Conservation (phyloP, 2,888 invertebrate genomes). For the Subacronicta megacephala region DNA sequence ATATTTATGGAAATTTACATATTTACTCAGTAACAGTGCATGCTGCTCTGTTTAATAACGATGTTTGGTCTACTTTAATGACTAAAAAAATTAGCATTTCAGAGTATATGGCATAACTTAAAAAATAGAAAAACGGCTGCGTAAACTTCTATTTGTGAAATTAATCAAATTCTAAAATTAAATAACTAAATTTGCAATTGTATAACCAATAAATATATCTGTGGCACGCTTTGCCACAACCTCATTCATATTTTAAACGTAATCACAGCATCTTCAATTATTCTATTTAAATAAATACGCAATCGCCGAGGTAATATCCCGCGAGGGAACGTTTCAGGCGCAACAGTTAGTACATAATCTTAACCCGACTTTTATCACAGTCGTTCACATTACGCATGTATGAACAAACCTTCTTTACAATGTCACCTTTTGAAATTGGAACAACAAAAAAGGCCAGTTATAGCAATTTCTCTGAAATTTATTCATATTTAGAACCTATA, state of each 20-base stretch:
- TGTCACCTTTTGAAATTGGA: conserved; percentile 8
- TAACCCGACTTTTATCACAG: conserved; percentile 57
- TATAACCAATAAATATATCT: not conserved
- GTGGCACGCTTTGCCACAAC: conserved; percentile 3
- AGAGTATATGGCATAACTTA: no score
- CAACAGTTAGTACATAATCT: conserved; percentile 82
- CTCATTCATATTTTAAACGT: conserved; percentile 49
- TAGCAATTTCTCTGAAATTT: no score
- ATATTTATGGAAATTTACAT: conserved; percentile 58
- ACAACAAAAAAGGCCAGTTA: not conserved
- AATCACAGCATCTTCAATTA: conserved; percentile 53
- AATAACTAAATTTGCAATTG: conserved; percentile 12
- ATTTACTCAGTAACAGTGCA: conserved; percentile 41
- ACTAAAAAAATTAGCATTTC: not conserved
- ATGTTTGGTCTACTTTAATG: conserved; percentile 10
- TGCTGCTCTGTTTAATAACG: conserved; percentile 29
- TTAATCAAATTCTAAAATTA: conserved; percentile 4
- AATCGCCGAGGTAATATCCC: conserved; percentile 63
- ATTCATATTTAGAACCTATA: no score
- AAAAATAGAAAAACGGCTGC: no score
- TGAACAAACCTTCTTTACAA: conserved; percentile 42
- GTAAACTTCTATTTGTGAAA: no score
- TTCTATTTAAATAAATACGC: conserved; percentile 72
- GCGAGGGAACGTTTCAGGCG: conserved; percentile 54
- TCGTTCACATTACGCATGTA: conserved; percentile 50